Percentiles rank a stretch among this genome's conserved stretches.
Conservation (phyloP, 2,888 invertebrate genomes). For the Microchrysa polita region DNA sequence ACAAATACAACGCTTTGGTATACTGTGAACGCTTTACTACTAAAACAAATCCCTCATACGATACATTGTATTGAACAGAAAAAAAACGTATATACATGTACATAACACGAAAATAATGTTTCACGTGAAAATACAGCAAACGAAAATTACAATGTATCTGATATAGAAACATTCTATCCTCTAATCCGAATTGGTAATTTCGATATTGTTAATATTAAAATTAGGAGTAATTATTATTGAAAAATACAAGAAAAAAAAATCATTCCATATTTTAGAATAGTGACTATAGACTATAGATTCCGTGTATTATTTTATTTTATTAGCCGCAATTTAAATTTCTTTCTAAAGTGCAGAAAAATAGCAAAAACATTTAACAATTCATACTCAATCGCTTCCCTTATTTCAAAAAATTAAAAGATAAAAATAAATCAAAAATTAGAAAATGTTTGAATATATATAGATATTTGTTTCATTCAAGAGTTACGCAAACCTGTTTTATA, state of each 20-base stretch:
- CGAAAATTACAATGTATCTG: constrained; percentile 34
- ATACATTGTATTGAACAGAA: constrained; percentile 28
- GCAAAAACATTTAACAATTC: no score
- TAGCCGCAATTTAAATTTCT: no score
- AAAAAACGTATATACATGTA: constrained; percentile 35
- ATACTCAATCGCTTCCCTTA: no score
- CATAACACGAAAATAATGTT: no score
- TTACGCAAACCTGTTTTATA: background rate
- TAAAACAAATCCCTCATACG: constrained; percentile 43
- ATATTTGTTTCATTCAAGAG: no score
- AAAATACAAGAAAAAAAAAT: background rate
- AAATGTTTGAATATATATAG: no score
- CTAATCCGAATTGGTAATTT: background rate
- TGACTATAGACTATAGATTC: no score
- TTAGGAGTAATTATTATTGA: constrained; percentile 17
- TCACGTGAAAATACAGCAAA: constrained; percentile 19
- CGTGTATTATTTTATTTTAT: no score
- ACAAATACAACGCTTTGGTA: constrained; percentile 62
- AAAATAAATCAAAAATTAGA: no score
- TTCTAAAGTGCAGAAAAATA: no score
- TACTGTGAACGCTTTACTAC: constrained; percentile 65
- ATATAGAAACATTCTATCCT: background rate
- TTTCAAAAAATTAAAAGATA: no score
- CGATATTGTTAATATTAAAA: background rate
- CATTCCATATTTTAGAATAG: background rate